phyloP scores from a whole-genome alignment of 2,113 vertebrate genomes.

The Malurus alboscapulatus region DNA sequence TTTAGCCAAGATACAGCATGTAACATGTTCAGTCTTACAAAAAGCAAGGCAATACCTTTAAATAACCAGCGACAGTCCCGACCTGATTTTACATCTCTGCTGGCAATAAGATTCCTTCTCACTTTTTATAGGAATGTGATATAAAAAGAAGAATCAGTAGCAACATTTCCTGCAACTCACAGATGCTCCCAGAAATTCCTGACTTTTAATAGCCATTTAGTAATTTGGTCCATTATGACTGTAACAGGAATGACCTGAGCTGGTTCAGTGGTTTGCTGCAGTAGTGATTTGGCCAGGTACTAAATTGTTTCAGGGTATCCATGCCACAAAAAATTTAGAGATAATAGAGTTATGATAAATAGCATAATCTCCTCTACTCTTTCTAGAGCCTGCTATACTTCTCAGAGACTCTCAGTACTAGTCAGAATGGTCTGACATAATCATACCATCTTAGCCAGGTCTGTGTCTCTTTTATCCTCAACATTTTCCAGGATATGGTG shows the following conservation, averaged over 20 bases:
- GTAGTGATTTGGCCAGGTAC: not conserved
- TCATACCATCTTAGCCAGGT: not conserved
- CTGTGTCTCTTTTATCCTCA: not conserved
- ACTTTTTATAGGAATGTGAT: slow-evolving; percentile 46
- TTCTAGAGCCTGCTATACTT: not conserved
- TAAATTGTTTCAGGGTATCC: not conserved
- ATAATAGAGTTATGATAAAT: not conserved
- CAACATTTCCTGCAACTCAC: slow-evolving; percentile 24
- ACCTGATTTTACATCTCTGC: slow-evolving; percentile 62
- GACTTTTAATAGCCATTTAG: not conserved
- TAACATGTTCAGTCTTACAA: slow-evolving; percentile 33
- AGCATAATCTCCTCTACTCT: not conserved
- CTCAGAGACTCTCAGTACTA: not conserved
- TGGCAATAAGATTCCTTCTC: slow-evolving; percentile 39
- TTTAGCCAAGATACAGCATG: slow-evolving; percentile 41
- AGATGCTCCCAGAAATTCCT: slow-evolving; percentile 37
- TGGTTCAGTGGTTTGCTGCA: not conserved
- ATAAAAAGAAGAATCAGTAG: slow-evolving; percentile 52
- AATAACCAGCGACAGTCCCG: slow-evolving; percentile 54
- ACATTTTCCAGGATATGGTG: not conserved
- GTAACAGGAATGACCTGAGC: not conserved
- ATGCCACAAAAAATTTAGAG: not conserved
- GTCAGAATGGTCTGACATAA: not conserved
- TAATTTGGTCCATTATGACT: not conserved
- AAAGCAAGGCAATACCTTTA: slow-evolving; percentile 47